Conservation (phyloP, 2,113 vertebrate species). For the Cathartes aura region DNA sequence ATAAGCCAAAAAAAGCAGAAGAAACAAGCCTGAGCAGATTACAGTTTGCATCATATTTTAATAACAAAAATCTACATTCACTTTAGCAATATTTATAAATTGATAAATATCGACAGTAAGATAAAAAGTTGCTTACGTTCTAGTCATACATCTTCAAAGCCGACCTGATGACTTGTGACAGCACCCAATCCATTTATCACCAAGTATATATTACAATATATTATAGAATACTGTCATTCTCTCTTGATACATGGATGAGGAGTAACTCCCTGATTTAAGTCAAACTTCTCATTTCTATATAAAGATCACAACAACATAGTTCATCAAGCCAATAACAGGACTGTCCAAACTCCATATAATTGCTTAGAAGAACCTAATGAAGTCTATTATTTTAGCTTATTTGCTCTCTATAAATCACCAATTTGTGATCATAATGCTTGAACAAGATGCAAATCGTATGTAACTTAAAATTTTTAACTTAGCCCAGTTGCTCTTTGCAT, state of each 20-base stretch:
- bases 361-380: neutral
- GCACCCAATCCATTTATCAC: constrained; percentile 59
- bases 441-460: neutral
- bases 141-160: constrained; percentile 47
- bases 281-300: constrained; percentile 35
- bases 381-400: constrained; percentile 7
- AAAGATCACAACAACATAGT: constrained; percentile 29
- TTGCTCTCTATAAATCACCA: neutral
- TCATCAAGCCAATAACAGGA: constrained; percentile 38
- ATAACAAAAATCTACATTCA: constrained; percentile 24
- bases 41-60: constrained; percentile 29
- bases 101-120: constrained; percentile 30
- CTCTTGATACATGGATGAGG: constrained; percentile 25
- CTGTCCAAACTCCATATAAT: neutral
- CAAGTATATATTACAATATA: constrained; percentile 54
- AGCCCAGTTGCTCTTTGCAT: neutral
- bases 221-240: constrained; percentile 48
- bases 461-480: neutral
- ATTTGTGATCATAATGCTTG: neutral
- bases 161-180: constrained; percentile 54
- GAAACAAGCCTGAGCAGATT: neutral
- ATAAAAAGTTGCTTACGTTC: constrained; percentile 45
- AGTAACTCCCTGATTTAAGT: constrained; percentile 53
- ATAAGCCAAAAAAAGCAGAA: neutral
- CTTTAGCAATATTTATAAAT: constrained; percentile 53